Evolutionary conservation across 92 coral and sea anemone genomes (phyloP).

Genomic region (Chrysogorgia sp.): DNA sequence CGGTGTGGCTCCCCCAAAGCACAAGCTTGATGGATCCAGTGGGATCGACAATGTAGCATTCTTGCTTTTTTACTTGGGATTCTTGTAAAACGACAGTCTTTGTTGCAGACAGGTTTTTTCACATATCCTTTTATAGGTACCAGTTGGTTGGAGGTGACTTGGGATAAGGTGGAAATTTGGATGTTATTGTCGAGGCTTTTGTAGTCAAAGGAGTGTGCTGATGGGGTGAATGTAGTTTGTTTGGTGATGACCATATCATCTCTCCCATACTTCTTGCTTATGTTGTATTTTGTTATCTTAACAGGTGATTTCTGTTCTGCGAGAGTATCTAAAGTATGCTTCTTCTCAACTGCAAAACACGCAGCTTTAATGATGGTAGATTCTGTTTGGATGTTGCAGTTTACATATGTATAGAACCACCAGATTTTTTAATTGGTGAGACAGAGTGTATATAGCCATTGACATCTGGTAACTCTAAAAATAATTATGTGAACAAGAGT

Average conservation of each 20-base stretch:
- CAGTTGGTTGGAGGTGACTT: conserved; percentile 60
- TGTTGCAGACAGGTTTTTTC: conserved; percentile 43
- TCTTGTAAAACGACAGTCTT: conserved; percentile 49
- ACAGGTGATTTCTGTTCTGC: conserved; percentile 66
- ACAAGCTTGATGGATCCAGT: conserved; percentile 61
- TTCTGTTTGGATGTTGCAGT: conserved; percentile 62
- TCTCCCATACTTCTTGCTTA: conserved; percentile 64
- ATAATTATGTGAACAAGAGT: not conserved
- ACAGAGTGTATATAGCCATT: conserved; percentile 60
- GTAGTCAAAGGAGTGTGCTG: conserved; percentile 44
- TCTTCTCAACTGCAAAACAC: conserved; percentile 59
- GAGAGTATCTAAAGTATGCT: conserved; percentile 60
- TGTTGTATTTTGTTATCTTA: conserved; percentile 55
- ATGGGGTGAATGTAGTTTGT: conserved; percentile 47
- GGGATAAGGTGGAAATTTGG: conserved; percentile 59
- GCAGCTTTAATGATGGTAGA: conserved; percentile 40
- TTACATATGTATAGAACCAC: conserved; percentile 54
- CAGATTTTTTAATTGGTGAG: conserved; percentile 60
- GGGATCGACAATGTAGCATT: conserved; percentile 58
- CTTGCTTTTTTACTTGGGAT: conserved; percentile 56
- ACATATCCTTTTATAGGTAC: conserved; percentile 56
- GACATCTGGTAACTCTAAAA: conserved; percentile 46
- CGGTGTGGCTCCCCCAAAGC: conserved; percentile 60
- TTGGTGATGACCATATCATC: conserved; percentile 55
- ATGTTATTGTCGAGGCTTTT: conserved; percentile 41